phyloP scores from a whole-genome alignment of 2,113 vertebrate genomes.

The Aramus guarauna region DNA sequence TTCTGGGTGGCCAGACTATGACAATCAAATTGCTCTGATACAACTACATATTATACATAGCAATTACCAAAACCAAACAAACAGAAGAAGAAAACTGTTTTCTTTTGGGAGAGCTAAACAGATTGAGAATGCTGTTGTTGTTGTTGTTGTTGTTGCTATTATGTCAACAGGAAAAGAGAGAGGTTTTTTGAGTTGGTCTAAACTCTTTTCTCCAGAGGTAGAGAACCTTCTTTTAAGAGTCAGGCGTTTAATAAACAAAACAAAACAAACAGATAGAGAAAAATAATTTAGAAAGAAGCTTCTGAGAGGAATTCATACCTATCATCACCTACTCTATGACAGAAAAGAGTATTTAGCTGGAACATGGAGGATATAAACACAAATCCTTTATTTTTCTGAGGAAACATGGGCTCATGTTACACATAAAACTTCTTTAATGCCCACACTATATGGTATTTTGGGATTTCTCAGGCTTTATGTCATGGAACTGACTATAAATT shows the following conservation, averaged over 20 bases:
- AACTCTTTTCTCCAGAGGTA: background rate
- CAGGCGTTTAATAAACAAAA: background rate
- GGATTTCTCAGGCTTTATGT: background rate
- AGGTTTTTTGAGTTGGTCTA: background rate
- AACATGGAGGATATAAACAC: background rate
- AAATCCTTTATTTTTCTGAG: background rate
- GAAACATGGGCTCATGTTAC: background rate
- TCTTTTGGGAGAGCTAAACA: background rate
- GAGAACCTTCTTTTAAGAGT: background rate
- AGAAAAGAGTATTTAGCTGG: background rate
- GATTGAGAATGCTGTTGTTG: background rate
- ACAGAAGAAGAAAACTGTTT: background rate
- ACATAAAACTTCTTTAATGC: constrained; percentile 7
- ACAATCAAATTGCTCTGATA: background rate
- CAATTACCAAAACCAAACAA: background rate
- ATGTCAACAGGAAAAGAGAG: background rate
- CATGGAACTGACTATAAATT: background rate
- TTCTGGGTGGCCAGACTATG: background rate
- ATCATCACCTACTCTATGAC: background rate
- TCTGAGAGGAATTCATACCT: background rate
- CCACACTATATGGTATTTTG: background rate
- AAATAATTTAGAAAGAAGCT: background rate
- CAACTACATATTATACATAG: background rate
- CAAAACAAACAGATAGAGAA: background rate
- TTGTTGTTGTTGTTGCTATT: background rate